Evolutionary conservation across 2,888 invertebrate species (phyloP).

Genomic region (Cheilosia variabilis): DNA sequence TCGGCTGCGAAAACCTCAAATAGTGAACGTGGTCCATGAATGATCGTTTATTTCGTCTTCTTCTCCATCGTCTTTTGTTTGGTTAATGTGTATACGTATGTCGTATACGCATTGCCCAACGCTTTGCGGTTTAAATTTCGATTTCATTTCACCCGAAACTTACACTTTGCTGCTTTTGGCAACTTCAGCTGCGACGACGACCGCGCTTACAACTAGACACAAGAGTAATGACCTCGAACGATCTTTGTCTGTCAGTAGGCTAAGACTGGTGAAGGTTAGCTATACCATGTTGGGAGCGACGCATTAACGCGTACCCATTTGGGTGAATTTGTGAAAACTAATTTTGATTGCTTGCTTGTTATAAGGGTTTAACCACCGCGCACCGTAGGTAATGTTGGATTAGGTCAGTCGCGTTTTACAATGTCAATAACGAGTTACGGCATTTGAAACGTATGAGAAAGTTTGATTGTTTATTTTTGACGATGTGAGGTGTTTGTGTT

Average conservation of each 20-base stretch:
- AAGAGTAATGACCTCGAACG: conserved; percentile 71
- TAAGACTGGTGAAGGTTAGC: conserved; percentile 44
- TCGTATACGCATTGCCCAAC: conserved; percentile 44
- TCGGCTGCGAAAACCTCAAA: conserved; percentile 21
- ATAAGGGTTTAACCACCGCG: conserved; percentile 27
- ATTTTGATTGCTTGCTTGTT: conserved; percentile 16
- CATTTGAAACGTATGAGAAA: neutral
- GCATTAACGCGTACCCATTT: conserved; percentile 13
- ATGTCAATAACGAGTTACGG: conserved; percentile 2
- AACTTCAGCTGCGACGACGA: neutral
- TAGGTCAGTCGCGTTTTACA: conserved; percentile 16
- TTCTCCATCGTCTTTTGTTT: conserved; percentile 46
- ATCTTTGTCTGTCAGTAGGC: conserved; percentile 35
- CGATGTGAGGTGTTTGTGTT: neutral
- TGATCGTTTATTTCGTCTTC: conserved; percentile 39
- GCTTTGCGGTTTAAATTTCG: conserved; percentile 25
- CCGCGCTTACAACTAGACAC: conserved; percentile 50
- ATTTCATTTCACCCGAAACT: conserved; percentile 29
- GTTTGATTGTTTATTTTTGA: conserved; percentile 3
- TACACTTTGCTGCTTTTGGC: neutral
- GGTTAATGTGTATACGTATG: conserved; percentile 31
- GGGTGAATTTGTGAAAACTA: conserved; percentile 6
- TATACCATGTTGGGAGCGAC: conserved; percentile 32
- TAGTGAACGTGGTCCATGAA: conserved; percentile 51
- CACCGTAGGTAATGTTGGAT: conserved; percentile 5